Base-by-base conservation (phyloP, 2,113 vertebrate genomes). In the Poeciliopsis retropinna region DNA sequence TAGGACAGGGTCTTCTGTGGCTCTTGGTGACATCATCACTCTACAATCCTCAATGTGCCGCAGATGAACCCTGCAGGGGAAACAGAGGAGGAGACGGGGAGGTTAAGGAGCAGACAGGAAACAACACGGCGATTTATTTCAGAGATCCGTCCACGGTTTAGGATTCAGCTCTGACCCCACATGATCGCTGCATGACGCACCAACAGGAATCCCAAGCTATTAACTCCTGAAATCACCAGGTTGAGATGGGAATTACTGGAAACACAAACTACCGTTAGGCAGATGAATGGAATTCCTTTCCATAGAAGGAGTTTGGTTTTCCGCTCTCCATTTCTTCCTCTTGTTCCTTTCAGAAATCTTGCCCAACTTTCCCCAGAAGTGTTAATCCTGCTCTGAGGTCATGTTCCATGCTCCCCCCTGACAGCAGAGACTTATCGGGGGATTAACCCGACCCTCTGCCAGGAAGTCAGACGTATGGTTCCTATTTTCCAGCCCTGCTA, bases 241-340 rank as follows among this genome's bases (percentile, higher is more conserved):
- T 27, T 25, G 15, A 47, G 44, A 47, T 17, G 44, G 84, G 41
- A 54, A 47, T 91, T 80, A 91, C 89, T 78, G 91, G 84, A 88
- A 93, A 76, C 91, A 84, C 88, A 88, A 87, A 84, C 69, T 80
- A 79, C 73, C 32, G 87, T 77, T 80, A 79, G 82, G 78, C 77
- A 76, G 54, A 86, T 92, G 87, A 93, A 92, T 89, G 88, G 80
- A 85, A 91, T 89, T 92, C 92, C 90, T 90, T 83, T 75, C 90
- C 91, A 84, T 92, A 90, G 87, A 90, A 79, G 90, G 90, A 54
- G 67, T 77, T 71, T 70, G 32, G 66, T 73, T 85, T 85, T 85
- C 85, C 74, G 15, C 76, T 57, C 60, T 70, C 70, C n/a, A 80
- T 69, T 73, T 73, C 74, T 60, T 44, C 29, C 29, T 28, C 17